Evolutionary conservation across 2,888 invertebrate genomes (phyloP).

Genomic region (Lepetodrilus schrolli): DNA sequence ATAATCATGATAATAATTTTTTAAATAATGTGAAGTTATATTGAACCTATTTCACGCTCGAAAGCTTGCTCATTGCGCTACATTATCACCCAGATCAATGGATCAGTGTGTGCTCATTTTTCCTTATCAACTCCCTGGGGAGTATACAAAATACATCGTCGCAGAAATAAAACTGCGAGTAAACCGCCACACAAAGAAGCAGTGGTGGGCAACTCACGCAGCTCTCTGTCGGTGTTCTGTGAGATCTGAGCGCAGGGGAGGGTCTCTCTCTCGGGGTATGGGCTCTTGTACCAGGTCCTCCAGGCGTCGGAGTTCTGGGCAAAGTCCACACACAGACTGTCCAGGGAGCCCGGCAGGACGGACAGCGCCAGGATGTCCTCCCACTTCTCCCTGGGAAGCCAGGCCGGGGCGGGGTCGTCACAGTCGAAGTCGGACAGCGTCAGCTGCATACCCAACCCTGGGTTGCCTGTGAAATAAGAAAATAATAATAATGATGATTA

Average conservation of each 20-base stretch:
- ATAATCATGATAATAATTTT: too few relatives aligned
- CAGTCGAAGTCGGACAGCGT: slow-evolving; percentile 72
- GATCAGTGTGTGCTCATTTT: too few relatives aligned
- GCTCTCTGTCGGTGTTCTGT: not conserved
- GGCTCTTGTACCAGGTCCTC: slow-evolving; percentile 68
- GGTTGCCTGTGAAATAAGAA: too few relatives aligned
- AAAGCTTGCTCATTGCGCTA: too few relatives aligned
- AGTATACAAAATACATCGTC: too few relatives aligned
- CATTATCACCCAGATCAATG: too few relatives aligned
- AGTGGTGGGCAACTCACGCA: not conserved
- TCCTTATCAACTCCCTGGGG: too few relatives aligned
- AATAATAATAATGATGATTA: too few relatives aligned
- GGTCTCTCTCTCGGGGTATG: slow-evolving; percentile 64
- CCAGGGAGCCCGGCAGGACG: slow-evolving; percentile 72
- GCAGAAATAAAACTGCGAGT: too few relatives aligned
- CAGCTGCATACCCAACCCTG: slow-evolving; percentile 73
- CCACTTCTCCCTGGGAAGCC: slow-evolving; percentile 73
- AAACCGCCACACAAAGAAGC: too few relatives aligned
- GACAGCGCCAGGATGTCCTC: slow-evolving; percentile 74
- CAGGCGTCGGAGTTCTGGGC: slow-evolving; percentile 66
- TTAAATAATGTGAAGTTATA: too few relatives aligned
- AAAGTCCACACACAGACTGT: slow-evolving; percentile 71
- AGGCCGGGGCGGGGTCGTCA: slow-evolving; percentile 63
- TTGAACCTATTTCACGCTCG: too few relatives aligned
- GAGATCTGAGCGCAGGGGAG: slow-evolving; percentile 48